These are phyloP conservation scores for Lerista edwardsae DNA, from an alignment of 2,797 vertebrate genomes.

Conservation along the genomic window DNA sequence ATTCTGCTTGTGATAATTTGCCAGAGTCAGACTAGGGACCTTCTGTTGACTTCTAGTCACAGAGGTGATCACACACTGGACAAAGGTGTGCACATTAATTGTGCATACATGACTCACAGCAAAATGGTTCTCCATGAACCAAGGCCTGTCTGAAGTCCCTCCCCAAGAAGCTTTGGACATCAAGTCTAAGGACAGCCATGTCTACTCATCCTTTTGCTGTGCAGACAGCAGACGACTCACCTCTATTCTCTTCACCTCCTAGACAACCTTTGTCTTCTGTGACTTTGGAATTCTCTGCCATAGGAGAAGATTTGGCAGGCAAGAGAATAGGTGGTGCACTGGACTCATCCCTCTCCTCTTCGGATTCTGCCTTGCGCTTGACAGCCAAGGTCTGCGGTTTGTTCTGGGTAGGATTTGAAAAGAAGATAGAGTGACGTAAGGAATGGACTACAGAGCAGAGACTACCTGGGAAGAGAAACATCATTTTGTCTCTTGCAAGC, in stretches of 20 bases:
- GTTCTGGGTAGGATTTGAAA: slow-evolving; percentile 68
- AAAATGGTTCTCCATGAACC: not conserved
- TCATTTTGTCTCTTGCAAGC: not conserved
- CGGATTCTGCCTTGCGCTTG: slow-evolving; percentile 94
- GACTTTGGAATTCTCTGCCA: slow-evolving; percentile 72
- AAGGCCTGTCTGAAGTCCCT: not conserved
- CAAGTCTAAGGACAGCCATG: not conserved
- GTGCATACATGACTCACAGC: not conserved
- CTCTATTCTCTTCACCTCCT: slow-evolving; percentile 68
- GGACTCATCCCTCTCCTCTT: slow-evolving; percentile 80
- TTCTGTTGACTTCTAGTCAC: not conserved
- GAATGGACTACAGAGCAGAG: not conserved
- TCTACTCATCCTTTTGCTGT: not conserved
- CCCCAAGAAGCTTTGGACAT: not conserved
- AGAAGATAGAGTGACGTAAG: slow-evolving; percentile 1
- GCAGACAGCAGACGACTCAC: not conserved
- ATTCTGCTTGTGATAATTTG: not conserved
- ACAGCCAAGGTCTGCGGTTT: slow-evolving; percentile 84
- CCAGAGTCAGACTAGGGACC: not conserved
- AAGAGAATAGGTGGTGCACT: slow-evolving; percentile 59
- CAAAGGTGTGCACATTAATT: not conserved
- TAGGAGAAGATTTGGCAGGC: slow-evolving; percentile 73
- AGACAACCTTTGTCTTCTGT: slow-evolving; percentile 76
- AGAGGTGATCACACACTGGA: not conserved
- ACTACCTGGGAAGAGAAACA: not conserved